Conservation (phyloP, 2,113 vertebrate genomes). For the Mormoops blainvillei region DNA sequence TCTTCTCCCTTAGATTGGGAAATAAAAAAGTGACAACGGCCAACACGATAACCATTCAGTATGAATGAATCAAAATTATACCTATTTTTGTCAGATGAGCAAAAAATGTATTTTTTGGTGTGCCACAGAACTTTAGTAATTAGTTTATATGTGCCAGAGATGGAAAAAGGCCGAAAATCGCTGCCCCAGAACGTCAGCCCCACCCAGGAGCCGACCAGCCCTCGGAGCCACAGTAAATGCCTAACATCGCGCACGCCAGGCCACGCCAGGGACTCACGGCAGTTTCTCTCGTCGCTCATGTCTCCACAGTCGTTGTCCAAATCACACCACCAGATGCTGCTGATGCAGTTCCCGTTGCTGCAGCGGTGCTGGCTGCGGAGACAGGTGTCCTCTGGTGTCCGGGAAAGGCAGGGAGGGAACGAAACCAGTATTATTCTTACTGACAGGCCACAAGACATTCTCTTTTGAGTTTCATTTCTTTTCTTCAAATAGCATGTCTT, state of each 20-base stretch:
- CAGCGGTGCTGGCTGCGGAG: slow-evolving; percentile 95
- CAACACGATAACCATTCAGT: background rate
- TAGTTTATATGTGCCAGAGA: background rate
- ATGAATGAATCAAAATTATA: background rate
- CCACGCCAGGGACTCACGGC: slow-evolving; percentile 84
- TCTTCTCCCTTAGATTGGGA: background rate
- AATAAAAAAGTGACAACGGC: background rate
- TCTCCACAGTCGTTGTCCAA: slow-evolving; percentile 98
- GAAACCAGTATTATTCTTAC: background rate
- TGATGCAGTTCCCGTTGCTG: slow-evolving; percentile 96
- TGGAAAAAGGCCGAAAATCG: background rate
- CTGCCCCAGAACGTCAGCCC: background rate
- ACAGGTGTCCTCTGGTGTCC: slow-evolving; percentile 84
- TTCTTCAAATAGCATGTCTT: background rate
- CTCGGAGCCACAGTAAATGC: fast-evolving
- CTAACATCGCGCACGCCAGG: fast-evolving
- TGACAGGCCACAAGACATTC: background rate
- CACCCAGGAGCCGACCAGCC: background rate
- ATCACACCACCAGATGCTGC: slow-evolving; percentile 98
- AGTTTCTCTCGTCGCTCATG: slow-evolving; percentile 96
- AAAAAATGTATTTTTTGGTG: background rate
- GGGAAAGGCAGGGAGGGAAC: background rate
- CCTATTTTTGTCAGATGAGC: background rate
- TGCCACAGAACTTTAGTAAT: background rate
- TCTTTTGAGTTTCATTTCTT: background rate